These are phyloP conservation scores for Aphaenogaster ashmeadi DNA, from an alignment of 1,140 invertebrate genomes.

Conservation along the genomic window DNA sequence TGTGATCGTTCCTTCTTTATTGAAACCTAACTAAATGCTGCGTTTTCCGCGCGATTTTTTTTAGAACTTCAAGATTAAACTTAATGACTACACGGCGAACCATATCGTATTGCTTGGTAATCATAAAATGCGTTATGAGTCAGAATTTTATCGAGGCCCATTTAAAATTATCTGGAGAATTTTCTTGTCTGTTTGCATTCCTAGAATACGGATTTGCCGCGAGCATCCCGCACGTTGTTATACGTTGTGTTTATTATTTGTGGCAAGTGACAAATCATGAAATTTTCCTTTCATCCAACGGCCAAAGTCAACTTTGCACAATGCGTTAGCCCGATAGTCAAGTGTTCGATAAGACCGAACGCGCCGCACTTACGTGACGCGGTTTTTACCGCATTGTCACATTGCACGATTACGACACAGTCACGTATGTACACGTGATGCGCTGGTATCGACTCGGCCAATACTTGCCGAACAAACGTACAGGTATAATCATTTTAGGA, in stretches of 20 bases:
- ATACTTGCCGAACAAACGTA: not conserved
- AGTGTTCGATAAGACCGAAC: constrained; percentile 39
- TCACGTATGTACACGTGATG: not conserved
- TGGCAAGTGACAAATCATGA: not conserved
- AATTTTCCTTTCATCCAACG: not conserved
- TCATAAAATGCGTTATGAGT: not conserved
- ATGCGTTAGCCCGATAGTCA: not conserved
- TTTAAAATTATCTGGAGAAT: not conserved
- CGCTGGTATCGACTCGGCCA: not conserved
- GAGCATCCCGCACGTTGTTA: not conserved
- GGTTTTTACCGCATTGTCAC: constrained; percentile 39
- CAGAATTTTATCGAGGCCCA: not conserved
- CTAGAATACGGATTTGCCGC: not conserved
- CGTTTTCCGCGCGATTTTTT: not conserved
- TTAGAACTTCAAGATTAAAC: not conserved
- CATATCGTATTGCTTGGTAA: not conserved
- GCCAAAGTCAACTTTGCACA: not conserved
- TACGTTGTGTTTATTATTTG: not conserved
- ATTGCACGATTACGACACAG: constrained; percentile 34
- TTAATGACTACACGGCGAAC: not conserved
- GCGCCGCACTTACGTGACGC: constrained; percentile 31
- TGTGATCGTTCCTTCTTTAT: not conserved
- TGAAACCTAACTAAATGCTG: not conserved
- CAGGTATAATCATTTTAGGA: not conserved
- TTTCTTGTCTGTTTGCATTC: not conserved